These are phyloP conservation scores for Netelia fuscicornis DNA, from an alignment of 2,888 invertebrate species.

Conservation along the genomic window DNA sequence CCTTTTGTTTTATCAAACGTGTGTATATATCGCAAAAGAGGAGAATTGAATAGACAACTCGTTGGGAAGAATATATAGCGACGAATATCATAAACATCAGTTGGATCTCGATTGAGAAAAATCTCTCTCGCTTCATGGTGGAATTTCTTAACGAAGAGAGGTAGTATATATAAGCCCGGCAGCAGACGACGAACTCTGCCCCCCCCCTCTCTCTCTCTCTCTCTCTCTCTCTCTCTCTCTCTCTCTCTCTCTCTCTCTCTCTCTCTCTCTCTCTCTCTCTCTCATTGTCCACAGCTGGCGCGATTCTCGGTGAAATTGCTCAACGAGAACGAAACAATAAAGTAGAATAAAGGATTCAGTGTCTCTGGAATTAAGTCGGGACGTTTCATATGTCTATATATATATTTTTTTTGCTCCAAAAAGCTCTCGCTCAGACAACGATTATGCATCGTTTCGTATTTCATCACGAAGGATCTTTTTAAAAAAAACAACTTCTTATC, in stretches of 20 bases:
- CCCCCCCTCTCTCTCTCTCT: background rate
- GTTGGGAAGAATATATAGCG: background rate
- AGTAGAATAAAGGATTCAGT: constrained; percentile 12
- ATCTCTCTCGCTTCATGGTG: background rate
- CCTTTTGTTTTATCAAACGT: too few relatives aligned
- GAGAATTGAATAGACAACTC: too few relatives aligned
- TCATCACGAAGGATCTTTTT: background rate
- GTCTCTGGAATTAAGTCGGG: constrained; percentile 2
- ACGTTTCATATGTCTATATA: background rate
- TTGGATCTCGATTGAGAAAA: background rate
- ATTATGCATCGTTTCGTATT: background rate
- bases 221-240: background rate
- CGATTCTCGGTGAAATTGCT: constrained; percentile 36
- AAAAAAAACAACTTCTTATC: too few relatives aligned
- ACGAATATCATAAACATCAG: background rate
- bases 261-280: background rate
- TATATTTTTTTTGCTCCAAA: background rate
- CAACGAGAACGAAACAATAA: constrained; percentile 34
- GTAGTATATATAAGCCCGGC: background rate
- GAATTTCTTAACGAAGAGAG: background rate
- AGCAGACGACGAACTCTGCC: background rate
- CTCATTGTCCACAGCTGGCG: constrained; percentile 47
- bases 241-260: background rate
- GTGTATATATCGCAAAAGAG: too few relatives aligned
- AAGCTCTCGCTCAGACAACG: background rate